Base-by-base conservation (phyloP, 2,888 invertebrate genomes). In the Heteromurus nitidus region DNA sequence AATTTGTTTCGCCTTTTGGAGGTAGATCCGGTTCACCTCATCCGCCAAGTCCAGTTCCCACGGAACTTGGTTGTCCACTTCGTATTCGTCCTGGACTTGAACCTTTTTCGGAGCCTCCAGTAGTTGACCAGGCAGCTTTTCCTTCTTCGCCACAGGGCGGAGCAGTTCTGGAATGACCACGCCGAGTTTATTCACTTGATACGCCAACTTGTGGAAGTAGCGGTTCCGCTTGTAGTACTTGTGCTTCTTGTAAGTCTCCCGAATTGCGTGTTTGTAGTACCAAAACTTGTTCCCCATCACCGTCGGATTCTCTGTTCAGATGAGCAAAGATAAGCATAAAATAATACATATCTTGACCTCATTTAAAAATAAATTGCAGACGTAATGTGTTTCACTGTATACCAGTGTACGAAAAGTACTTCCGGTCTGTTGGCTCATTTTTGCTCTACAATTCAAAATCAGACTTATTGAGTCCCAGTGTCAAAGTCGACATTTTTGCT, bases 181-280 rank as follows among this genome's bases (percentile, higher is more conserved):
- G 0, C 62, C 62, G 5, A 80, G 28, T 5, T 73, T 67, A 0
- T 11, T 18, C 13, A 73, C 9, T 22, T 80, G 80, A 73, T 73
- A 80, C 0, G 73, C 55, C 13, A 80, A 58, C 30, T 80, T 80
- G 26, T 80, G 80, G 18, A 80, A 80, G 42, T 73, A 68, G 2
- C 80, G 72, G 16, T 73, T 68, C 1, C 73, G 67, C 42, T 80
- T 80, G 80, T 80, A 80, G 62, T 80, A 74, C 60, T 67, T 73
- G 50, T 73, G 73, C 13, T 55, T 50, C 28, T 60, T 67, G 68
- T 80, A 80, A 47, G 64, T 80, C 47, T 73, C 65, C 1, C 80
- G 80, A 5, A 80, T 47, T n/a, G 73, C 31, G 9, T 80, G 80
- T 20, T 80, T 80, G 30, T 80, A 80, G 16, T 58, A 73, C 80